Evolutionary conservation across 2,888 invertebrate species (phyloP), one percentile per base, ranked within the genome.

Genomic region (Matsumyia berberina): DNA sequence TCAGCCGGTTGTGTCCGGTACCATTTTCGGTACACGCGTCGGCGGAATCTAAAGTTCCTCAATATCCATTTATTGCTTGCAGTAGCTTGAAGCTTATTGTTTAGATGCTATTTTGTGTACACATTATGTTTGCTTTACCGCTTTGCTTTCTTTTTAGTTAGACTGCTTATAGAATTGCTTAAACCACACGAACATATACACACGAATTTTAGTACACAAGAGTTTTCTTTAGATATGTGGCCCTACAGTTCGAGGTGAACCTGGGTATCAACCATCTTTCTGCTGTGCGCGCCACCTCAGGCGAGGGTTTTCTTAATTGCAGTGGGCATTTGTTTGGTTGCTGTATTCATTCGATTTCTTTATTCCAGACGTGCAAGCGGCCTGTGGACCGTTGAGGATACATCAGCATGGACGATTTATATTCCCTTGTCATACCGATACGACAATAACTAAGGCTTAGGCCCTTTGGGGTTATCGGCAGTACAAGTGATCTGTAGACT

Each of bases 71-170:
- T 15, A 31, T 37, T 81, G 62, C 69, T 80, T 80, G 73, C 44
- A 44, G 17, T 73, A 44, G 80, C 67, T 55, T 44, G 44, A 44
- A 29, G 46, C 55, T 64, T 62, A 53, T 44, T 15, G 29, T 64
- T n/a, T 64, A 42, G 42, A 19, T 4, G 5, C 29, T 24, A 58
- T 73, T 33, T 12, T 24, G 9, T 46, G 0, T 49, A 42, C 11
- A 17, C 19, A 33, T 33, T 29, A 33, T 39, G 24, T 49, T 77
- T 70, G 66, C 67, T 81, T 69, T 60, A 53, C 5, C 39, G 81
- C 77, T 82, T 82, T 82, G 70, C 62, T 70, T 49, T 24, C 37
- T 39, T 15, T 60, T 49, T 39, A 19, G 19, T 64, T 51, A 58
- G 24, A 67, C 19, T 42, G 49, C 62, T 64, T 72, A 24, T 51